Base-by-base conservation (phyloP, 2,888 invertebrate genomes). In the Altica lythri region DNA sequence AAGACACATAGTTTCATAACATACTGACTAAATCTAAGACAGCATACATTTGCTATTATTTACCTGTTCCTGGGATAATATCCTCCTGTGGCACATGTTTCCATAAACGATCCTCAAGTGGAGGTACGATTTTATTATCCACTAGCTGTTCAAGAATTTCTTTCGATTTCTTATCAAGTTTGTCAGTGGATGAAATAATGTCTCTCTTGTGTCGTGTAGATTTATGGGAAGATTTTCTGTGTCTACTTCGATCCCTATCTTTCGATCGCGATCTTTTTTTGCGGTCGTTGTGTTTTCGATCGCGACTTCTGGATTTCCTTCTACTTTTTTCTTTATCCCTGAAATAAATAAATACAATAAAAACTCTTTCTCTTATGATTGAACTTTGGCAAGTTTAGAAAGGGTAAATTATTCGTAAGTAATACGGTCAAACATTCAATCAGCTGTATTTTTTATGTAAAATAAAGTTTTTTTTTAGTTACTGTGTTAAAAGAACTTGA, bases 31-130 rank as follows among this genome's bases (percentile, higher is more conserved):
- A n/a, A n/a, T n/a, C n/a, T n/a, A n/a, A n/a, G n/a, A n/a, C n/a
- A n/a, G n/a, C n/a, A n/a, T n/a, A n/a, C n/a, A n/a, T n/a, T n/a
- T n/a, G n/a, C n/a, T n/a, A n/a, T n/a, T n/a, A n/a, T n/a, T 66
- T 61, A 62, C 60, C 51, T 53, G 49, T 64, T 74, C 72, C 70
- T 56, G 74, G 73, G 2, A 73, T 55, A 30, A 75, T 69, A 59
- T 76, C 77, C 18, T 76, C 77, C 59, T 76, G 75, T 4, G 72
- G 71, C 2, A 81, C 78, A 59, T 81, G 80, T 25, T 80, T 79
- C 81, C 81, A 81, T 1, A 81, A 63, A 3, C 79, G 68, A 58
- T 81, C 80, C 57, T 81, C 81, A 22, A 80, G 74, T 0, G 80
- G 77, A 2, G 75, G 75, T 1, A 76, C 76, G 55, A 77, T 76